Evolutionary conservation across 1,140 invertebrate genomes (phyloP).

Genomic region (Ephestia elutella): DNA sequence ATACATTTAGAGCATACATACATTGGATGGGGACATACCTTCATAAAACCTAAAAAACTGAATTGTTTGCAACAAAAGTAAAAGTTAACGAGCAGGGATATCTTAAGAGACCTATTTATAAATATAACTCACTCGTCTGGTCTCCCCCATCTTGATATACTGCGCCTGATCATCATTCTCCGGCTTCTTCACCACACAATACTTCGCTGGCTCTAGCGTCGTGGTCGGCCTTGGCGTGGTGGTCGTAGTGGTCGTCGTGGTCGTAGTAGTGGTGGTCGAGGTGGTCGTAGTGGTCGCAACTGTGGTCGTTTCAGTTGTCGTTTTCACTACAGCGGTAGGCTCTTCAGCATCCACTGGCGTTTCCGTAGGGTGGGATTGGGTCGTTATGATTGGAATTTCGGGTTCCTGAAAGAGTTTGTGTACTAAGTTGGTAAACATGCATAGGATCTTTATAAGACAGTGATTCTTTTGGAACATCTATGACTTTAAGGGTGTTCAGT

Average conservation of each 20-base stretch:
- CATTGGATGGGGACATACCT: too few relatives aligned
- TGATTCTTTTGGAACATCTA: too few relatives aligned
- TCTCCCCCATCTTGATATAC: conserved; percentile 68
- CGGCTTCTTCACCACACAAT: conserved; percentile 86
- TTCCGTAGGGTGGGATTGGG: conserved; percentile 60
- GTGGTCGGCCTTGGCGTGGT: conserved; percentile 78
- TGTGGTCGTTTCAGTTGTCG: conserved; percentile 69
- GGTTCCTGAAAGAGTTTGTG: conserved; percentile 39
- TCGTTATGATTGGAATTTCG: conserved; percentile 28
- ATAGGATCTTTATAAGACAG: too few relatives aligned
- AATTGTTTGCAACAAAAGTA: too few relatives aligned
- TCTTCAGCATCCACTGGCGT: conserved; percentile 53
- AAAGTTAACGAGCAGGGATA: too few relatives aligned
- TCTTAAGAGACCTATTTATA: too few relatives aligned
- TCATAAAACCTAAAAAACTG: too few relatives aligned
- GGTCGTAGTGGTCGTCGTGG: conserved; percentile 65
- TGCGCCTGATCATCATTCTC: conserved; percentile 72
- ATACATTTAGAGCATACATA: too few relatives aligned
- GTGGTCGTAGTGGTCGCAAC: conserved; percentile 74
- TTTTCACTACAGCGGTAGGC: conserved; percentile 44
- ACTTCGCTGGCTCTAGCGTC: conserved; percentile 83
- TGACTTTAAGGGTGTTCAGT: too few relatives aligned
- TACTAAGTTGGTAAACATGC: conserved; percentile 1
- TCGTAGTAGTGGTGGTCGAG: conserved; percentile 65
- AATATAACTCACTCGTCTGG: conserved; percentile 46